Conservation (phyloP, 2,113 vertebrate species). For the Varanus salvator region DNA sequence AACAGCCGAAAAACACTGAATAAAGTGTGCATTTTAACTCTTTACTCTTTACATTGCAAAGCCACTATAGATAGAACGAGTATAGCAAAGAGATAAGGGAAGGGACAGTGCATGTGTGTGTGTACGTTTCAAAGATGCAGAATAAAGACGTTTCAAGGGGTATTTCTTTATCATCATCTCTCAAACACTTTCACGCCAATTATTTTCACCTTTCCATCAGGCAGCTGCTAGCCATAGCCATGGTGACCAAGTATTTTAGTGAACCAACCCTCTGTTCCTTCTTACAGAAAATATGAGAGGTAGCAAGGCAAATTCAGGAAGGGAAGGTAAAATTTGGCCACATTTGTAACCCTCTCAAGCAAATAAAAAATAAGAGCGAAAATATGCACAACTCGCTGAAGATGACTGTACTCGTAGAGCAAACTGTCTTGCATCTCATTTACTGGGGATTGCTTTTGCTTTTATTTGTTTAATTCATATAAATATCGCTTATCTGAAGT, state of each 20-base stretch:
- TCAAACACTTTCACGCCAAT: not conserved
- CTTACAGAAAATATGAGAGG: conserved; percentile 32
- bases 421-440: not conserved
- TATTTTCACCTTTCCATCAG: conserved; percentile 13
- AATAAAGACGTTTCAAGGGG: conserved; percentile 32
- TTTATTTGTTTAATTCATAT: not conserved
- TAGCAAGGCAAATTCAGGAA: not conserved
- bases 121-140: conserved; percentile 7
- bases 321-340: conserved; percentile 12
- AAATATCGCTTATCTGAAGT: not conserved
- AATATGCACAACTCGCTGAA: not conserved
- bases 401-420: conserved; percentile 6
- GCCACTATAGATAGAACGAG: conserved; percentile 38
- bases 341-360: not conserved
- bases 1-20: conserved; percentile 15
- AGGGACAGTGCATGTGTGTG: not conserved
- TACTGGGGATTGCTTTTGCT: not conserved
- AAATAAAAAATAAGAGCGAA: conserved; percentile 14
- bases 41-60: not conserved
- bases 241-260: conserved; percentile 41
- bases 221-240: conserved; percentile 48
- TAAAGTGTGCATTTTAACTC: not conserved
- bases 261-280: conserved; percentile 50
- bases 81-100: conserved; percentile 48
- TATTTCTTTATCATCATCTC: not conserved